phyloP scores from a whole-genome alignment of 2,888 invertebrate genomes.

The Ormia ochracea region DNA sequence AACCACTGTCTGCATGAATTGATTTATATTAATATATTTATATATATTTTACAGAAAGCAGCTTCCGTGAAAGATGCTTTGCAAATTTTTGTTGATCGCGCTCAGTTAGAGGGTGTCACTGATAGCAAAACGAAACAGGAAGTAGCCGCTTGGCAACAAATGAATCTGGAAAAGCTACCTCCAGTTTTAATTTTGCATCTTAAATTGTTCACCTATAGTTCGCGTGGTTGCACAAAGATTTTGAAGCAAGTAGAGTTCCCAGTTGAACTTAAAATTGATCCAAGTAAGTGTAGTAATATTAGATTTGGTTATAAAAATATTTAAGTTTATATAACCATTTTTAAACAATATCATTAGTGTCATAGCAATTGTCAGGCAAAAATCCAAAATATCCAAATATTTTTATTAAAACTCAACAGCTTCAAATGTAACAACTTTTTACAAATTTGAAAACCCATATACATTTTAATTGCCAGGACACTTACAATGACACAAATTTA shows the following conservation, averaged over 20 bases:
- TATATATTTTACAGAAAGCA: conserved; percentile 84
- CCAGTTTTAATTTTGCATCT: conserved; percentile 92
- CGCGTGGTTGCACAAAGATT: conserved; percentile 93
- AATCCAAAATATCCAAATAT: too few species aligned
- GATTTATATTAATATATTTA: neutral
- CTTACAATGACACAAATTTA: too few species aligned
- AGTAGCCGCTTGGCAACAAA: conserved; percentile 93
- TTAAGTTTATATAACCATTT: too few species aligned
- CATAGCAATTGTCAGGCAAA: too few species aligned
- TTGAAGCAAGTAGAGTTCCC: conserved; percentile 93
- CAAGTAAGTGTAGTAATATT: conserved; percentile 81
- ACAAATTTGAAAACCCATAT: too few species aligned
- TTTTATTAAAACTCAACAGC: too few species aligned
- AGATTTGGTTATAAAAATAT: neutral
- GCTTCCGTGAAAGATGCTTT: conserved; percentile 90
- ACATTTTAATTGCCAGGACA: too few species aligned
- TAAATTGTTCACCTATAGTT: conserved; percentile 94
- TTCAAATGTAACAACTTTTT: too few species aligned
- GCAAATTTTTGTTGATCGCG: conserved; percentile 89
- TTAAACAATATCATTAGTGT: too few species aligned
- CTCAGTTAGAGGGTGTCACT: conserved; percentile 90
- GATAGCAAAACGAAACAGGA: conserved; percentile 88
- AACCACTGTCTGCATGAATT: neutral
- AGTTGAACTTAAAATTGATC: conserved; percentile 91
- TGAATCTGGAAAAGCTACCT: conserved; percentile 92